Evolutionary conservation across 1,140 invertebrate genomes (phyloP).

Genomic region (Limonius californicus): DNA sequence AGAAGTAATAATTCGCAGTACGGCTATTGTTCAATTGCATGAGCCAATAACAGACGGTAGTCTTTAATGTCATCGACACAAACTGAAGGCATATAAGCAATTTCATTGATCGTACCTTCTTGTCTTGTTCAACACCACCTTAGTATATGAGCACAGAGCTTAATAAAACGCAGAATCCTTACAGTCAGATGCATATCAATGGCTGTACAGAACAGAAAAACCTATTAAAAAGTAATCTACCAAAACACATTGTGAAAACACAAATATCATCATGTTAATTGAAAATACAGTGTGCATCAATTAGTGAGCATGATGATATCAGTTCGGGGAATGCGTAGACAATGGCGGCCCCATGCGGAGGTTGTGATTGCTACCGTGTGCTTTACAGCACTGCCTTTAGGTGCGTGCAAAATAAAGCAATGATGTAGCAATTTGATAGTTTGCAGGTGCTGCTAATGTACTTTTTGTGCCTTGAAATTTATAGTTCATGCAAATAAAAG

Average conservation of each 20-base stretch:
- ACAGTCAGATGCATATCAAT: no score
- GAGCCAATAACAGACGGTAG: no score
- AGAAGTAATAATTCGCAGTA: no score
- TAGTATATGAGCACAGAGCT: no score
- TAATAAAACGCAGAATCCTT: no score
- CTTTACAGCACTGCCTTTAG: constrained; percentile 19
- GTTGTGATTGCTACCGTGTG: constrained; percentile 38
- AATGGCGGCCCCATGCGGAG: constrained; percentile 33
- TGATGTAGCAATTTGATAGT: constrained; percentile 21
- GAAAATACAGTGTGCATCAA: constrained; percentile 33
- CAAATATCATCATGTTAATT: constrained; percentile 36
- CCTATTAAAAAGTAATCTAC: constrained; percentile 22
- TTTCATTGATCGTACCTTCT: no score
- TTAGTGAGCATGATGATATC: constrained; percentile 28
- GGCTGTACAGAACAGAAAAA: neutral
- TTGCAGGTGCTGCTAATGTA: neutral
- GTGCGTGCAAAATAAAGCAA: constrained; percentile 28
- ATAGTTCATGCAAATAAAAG: no score
- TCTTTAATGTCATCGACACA: no score
- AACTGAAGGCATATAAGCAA: no score
- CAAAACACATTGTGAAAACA: constrained; percentile 27
- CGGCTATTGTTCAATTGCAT: no score
- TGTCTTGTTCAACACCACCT: no score
- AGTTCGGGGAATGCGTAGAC: constrained; percentile 22
- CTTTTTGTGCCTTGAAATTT: no score